Evolutionary conservation across 1,140 invertebrate genomes (phyloP), one percentile per base, ranked within the genome.

Genomic region (Rhynchophorus ferrugineus): DNA sequence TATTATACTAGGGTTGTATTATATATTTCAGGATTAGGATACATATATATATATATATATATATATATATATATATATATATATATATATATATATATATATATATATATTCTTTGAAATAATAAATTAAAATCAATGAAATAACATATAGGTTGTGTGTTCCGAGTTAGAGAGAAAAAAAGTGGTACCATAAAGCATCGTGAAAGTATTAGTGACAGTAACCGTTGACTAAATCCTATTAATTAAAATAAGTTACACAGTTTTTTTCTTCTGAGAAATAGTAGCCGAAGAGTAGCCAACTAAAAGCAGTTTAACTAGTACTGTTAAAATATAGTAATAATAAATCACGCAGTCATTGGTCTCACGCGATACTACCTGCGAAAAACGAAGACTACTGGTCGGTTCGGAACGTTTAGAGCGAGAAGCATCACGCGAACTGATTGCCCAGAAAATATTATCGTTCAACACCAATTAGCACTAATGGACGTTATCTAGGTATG

Each of bases 401-500:
- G 5, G 11, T 5, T 29, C 24, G 24, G 24, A 29, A 11, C 24
- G 24, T 29, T 29, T 11, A 19, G 18, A 38, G 37, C 37, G 37
- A 5, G 37, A 38, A 38, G 3, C 13, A 38, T 38, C 37, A 38
- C 37, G 37, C 37, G 13, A 38, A 5, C 13, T 38, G 37, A 38
- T 38, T 38, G 13, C 37, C 3, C 5, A 13, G 5, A 38, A 38
- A 38, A 38, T 38, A 38, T 29, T 29, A 29, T 38, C 37, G 37
- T 38, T 19, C 17, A 19, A 38, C 37, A 38, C 37, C 37, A 38
- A 38, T 38, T 38, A 38, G 37, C 13, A 38, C 37, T 38, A 38
- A 38, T 38, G 37, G 37, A 38, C 37, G n/a, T 38, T 38, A 38
- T 38, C 37, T 38, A 38, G 13, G 13, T 38, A 38, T 11, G 37